These are phyloP conservation scores for Distichodus sexfasciatus DNA, from an alignment of 2,797 vertebrate genomes.

Conservation along the genomic window DNA sequence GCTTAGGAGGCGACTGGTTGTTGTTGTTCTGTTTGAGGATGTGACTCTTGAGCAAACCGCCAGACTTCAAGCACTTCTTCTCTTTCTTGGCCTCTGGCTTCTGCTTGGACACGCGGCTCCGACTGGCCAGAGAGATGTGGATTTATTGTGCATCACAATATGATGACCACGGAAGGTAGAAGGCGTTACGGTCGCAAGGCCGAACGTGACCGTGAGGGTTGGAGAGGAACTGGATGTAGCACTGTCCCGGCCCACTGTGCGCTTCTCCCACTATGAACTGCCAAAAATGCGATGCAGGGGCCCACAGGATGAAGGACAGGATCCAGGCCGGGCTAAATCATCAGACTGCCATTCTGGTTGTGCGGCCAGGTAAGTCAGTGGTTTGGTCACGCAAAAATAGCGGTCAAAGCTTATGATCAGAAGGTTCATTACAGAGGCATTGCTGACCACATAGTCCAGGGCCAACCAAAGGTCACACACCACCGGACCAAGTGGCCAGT, in stretches of 20 bases:
- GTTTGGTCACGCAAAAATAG: constrained; percentile 98
- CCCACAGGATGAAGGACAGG: constrained; percentile 97
- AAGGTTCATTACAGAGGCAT: constrained; percentile 97
- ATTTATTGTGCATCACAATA: constrained; percentile 97
- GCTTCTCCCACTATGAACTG: constrained; percentile 77
- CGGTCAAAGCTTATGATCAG: constrained; percentile 98
- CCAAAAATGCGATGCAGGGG: constrained; percentile 95
- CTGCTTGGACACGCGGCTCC: constrained; percentile 87
- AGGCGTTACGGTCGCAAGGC: constrained; percentile 96
- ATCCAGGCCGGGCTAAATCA: constrained; percentile 80
- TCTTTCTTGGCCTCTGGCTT: constrained; percentile 86
- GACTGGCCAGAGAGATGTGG: constrained; percentile 95
- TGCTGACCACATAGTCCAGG: constrained; percentile 95
- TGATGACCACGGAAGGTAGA: constrained; percentile 98
- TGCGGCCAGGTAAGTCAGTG: constrained; percentile 93
- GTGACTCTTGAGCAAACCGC: constrained; percentile 81
- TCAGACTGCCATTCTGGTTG: constrained; percentile 97
- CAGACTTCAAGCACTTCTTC: constrained; percentile 75
- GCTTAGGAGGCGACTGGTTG: constrained; percentile 77
- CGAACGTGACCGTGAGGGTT: constrained; percentile 93
- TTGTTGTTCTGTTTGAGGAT: constrained; percentile 85
- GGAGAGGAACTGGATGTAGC: constrained; percentile 96
- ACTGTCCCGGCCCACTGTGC: constrained; percentile 72
- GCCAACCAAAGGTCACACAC: constrained; percentile 97
- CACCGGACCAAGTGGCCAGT: constrained; percentile 94